Conservation (phyloP, 2,888 invertebrate species). For the Orthosia gracilis region DNA sequence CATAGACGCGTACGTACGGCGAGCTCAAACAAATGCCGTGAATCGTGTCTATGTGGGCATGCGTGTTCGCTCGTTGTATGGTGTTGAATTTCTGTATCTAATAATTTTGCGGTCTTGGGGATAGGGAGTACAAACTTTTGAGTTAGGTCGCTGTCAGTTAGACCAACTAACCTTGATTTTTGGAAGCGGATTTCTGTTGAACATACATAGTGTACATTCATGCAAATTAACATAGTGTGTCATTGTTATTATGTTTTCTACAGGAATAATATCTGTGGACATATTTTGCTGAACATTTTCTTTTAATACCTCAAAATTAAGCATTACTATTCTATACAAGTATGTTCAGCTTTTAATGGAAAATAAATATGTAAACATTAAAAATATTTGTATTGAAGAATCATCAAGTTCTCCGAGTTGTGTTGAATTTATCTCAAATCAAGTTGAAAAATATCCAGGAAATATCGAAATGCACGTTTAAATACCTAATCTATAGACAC, state of each 20-base stretch:
- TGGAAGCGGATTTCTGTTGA: background rate
- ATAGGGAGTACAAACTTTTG: conserved; percentile 7
- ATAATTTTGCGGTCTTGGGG: background rate
- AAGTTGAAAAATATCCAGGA: background rate
- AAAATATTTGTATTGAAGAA: background rate
- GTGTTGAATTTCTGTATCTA: background rate
- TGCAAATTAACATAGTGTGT: background rate
- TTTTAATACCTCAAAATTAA: too few species aligned
- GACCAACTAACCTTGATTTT: conserved; percentile 15
- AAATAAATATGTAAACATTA: background rate
- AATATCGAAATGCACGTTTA: background rate
- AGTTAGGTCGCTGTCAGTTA: conserved; percentile 12
- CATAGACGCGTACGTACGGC: background rate
- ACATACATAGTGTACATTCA: too few species aligned
- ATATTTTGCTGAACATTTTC: too few species aligned
- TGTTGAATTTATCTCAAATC: background rate
- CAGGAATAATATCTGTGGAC: background rate
- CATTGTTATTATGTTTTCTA: too few species aligned
- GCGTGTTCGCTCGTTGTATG: background rate
- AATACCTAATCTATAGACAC: background rate
- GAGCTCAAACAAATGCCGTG: background rate
- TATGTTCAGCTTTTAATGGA: background rate
- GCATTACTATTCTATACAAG: background rate
- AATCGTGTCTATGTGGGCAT: background rate
- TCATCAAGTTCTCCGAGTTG: background rate